Percentiles rank a stretch among this genome's conserved stretches.
Evolutionary conservation across 2,113 vertebrate genomes (phyloP).

Genomic region (Channa argus): DNA sequence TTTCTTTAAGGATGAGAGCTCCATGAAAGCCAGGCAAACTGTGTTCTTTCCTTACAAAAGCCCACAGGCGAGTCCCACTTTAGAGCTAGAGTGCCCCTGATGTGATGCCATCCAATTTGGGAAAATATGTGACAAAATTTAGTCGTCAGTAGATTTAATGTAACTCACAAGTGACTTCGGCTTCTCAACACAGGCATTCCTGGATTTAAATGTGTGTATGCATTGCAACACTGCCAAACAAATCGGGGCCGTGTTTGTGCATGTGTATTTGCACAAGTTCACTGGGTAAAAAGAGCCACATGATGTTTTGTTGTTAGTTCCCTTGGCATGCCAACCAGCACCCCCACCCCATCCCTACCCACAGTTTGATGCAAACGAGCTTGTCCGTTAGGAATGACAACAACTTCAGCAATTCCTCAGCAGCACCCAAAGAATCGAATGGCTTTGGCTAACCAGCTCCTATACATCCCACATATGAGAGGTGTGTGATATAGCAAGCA

Average conservation of each 20-base stretch:
- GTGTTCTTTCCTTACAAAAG: slow-evolving; percentile 52
- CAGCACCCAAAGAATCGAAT: slow-evolving; percentile 9
- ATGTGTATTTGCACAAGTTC: slow-evolving; percentile 49
- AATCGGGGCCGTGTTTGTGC: slow-evolving; percentile 32
- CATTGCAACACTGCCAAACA: slow-evolving; percentile 3
- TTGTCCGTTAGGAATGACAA: slow-evolving; percentile 36
- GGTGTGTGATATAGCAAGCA: neutral
- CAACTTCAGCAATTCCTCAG: slow-evolving; percentile 34
- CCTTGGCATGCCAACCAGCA: slow-evolving; percentile 54
- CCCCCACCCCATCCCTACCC: slow-evolving; percentile 4
- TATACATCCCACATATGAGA: slow-evolving; percentile 15
- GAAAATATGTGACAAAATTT: slow-evolving; percentile 58
- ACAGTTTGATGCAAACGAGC: slow-evolving; percentile 15
- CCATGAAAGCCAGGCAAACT: slow-evolving; percentile 39
- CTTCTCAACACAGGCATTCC: slow-evolving; percentile 36
- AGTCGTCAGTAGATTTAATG: slow-evolving; percentile 34
- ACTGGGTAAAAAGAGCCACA: slow-evolving; percentile 68
- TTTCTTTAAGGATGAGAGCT: slow-evolving; percentile 51
- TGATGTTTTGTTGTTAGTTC: slow-evolving; percentile 75
- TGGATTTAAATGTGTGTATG: slow-evolving; percentile 22
- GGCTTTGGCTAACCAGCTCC: slow-evolving; percentile 8
- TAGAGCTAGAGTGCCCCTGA: slow-evolving; percentile 30
- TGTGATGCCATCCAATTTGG: slow-evolving; percentile 47
- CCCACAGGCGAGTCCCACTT: slow-evolving; percentile 39
- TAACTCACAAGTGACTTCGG: slow-evolving; percentile 38